phyloP scores from a whole-genome alignment of 2,888 invertebrate genomes.

The Dynastes tityus region DNA sequence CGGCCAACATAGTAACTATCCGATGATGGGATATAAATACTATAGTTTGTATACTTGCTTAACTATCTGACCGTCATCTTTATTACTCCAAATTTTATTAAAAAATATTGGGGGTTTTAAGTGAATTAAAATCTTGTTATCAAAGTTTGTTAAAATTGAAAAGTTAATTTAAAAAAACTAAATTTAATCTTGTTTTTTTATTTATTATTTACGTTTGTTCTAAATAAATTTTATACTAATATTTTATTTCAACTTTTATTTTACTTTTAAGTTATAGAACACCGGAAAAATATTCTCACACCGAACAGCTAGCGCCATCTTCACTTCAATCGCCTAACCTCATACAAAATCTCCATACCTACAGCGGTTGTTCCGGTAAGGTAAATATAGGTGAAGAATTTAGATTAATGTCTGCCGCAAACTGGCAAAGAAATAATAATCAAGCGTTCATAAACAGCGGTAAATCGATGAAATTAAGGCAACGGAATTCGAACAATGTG shows the following conservation, averaged over 20 bases:
- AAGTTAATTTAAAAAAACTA: too few relatives aligned
- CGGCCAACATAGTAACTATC: neutral
- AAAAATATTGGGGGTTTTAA: too few relatives aligned
- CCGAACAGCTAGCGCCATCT: conserved; percentile 6
- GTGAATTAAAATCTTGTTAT: too few relatives aligned
- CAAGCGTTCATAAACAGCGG: neutral
- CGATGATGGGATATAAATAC: neutral
- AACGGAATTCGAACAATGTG: conserved; percentile 24
- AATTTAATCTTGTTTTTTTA: too few relatives aligned
- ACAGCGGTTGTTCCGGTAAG: neutral
- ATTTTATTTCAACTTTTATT: too few relatives aligned
- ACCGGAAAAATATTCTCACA: too few relatives aligned
- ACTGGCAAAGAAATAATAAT: neutral
- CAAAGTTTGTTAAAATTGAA: too few relatives aligned
- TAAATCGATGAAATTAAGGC: conserved; percentile 10
- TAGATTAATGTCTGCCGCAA: neutral
- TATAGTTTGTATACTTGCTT: too few relatives aligned
- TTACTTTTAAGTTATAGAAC: too few relatives aligned
- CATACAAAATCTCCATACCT: neutral
- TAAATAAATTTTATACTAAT: too few relatives aligned
- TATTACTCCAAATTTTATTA: neutral
- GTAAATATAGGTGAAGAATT: conserved; percentile 10
- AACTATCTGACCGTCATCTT: neutral
- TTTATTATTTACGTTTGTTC: too few relatives aligned
- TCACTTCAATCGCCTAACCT: neutral